Percentiles rank a stretch among this genome's conserved stretches.
Evolutionary conservation across 2,888 invertebrate genomes (phyloP).

Genomic region (Drosophila diplacantha): DNA sequence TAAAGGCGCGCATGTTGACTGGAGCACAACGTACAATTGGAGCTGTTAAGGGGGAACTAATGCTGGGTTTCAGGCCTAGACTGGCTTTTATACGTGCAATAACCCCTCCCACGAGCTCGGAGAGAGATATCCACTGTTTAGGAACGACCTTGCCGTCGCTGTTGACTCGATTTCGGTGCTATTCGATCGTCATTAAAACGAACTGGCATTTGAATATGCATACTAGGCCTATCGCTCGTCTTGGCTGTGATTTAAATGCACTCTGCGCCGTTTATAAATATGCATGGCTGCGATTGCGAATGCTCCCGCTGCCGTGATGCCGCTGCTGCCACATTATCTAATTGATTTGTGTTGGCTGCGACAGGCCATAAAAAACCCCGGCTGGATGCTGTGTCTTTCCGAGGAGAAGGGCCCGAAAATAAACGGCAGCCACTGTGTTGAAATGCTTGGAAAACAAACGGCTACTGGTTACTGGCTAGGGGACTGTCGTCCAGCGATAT

Average conservation of each 20-base stretch:
- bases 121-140: conserved; percentile 22
- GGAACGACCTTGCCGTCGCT: conserved; percentile 54
- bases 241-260: conserved; percentile 68
- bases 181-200: conserved; percentile 59
- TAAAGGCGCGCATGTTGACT: conserved; percentile 60
- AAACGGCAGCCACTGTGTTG: conserved; percentile 37
- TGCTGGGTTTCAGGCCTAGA: conserved; percentile 31
- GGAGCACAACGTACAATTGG: conserved; percentile 27
- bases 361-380: conserved; percentile 44
- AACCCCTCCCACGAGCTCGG: conserved; percentile 42
- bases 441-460: conserved; percentile 43
- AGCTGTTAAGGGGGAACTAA: conserved; percentile 54
- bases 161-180: conserved; percentile 59
- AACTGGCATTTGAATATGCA: conserved; percentile 57
- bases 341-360: conserved; percentile 54
- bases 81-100: conserved; percentile 56
- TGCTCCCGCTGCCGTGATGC: conserved; percentile 20
- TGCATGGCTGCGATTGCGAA: conserved; percentile 54
- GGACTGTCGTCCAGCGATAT: conserved; percentile 11
- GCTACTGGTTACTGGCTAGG: conserved; percentile 50
- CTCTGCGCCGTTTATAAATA: conserved; percentile 65
- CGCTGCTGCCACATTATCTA: conserved; percentile 40
- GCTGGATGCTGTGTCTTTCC: conserved; percentile 11
- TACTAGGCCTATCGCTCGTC: conserved; percentile 53
- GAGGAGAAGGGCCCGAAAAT: conserved; percentile 8